Percentiles rank a stretch among this genome's conserved stretches.
Evolutionary conservation across 2,797 vertebrate species (phyloP).

Genomic region (Sebastes oblongus): DNA sequence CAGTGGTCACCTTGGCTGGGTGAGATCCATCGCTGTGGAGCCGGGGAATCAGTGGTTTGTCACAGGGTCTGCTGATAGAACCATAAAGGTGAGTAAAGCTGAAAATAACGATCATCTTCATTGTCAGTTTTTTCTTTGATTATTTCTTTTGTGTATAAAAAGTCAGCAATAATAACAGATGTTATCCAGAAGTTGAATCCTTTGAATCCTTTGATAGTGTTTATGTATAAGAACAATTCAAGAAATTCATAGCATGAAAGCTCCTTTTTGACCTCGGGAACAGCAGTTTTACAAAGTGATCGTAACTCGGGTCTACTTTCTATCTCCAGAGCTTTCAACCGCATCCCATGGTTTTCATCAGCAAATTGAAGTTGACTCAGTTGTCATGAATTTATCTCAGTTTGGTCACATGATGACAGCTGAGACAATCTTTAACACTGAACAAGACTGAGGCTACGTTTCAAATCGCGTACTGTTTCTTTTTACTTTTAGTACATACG

Average conservation of each 20-base stretch:
- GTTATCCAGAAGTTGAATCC: not conserved
- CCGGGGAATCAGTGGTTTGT: constrained; percentile 99
- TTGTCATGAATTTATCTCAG: not conserved
- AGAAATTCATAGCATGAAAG: not conserved
- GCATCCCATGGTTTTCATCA: not conserved
- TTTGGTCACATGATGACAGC: not conserved
- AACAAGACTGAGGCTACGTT: not conserved
- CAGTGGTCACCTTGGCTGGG: constrained; percentile 98
- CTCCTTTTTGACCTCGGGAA: not conserved
- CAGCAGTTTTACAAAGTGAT: not conserved
- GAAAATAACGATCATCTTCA: not conserved
- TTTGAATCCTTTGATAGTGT: not conserved
- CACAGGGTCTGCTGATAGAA: constrained; percentile 97
- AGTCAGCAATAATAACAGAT: not conserved
- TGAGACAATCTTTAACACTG: not conserved
- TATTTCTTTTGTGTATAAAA: not conserved
- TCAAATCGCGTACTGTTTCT: too few species aligned
- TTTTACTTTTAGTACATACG: fast-evolving
- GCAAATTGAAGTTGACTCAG: not conserved
- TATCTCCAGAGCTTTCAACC: not conserved
- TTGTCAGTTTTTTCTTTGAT: not conserved
- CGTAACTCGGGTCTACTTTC: not conserved
- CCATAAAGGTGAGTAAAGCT: constrained; percentile 89
- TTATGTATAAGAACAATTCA: not conserved
- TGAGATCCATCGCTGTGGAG: constrained; percentile 96